These are phyloP conservation scores for Scolopax bukidnonensis DNA, from an alignment of 2,797 vertebrate species.

Conservation along the genomic window DNA sequence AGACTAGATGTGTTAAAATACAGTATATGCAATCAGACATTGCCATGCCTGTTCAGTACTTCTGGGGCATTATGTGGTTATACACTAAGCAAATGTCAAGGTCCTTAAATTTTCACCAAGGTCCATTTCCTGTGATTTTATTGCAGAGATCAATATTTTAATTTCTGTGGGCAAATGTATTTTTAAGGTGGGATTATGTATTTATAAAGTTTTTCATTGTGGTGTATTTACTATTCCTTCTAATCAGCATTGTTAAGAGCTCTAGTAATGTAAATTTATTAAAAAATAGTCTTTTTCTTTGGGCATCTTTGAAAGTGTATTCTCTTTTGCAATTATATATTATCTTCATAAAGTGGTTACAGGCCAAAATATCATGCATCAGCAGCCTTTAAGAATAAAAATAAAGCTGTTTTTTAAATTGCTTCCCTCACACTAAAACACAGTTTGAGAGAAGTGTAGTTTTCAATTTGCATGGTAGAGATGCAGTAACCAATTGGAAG, in stretches of 20 bases:
- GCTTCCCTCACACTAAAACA: background rate
- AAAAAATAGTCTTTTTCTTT: background rate
- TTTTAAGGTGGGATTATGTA: background rate
- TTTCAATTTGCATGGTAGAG: slow-evolving; percentile 30
- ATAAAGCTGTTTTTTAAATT: background rate
- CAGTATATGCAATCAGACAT: background rate
- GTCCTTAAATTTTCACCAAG: background rate
- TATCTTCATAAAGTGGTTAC: background rate
- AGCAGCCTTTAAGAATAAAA: background rate
- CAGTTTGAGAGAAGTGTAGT: background rate
- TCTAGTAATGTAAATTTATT: background rate
- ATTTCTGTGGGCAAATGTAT: background rate
- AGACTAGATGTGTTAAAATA: background rate
- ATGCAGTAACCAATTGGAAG: slow-evolving; percentile 34
- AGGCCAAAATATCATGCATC: background rate
- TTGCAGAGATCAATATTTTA: background rate
- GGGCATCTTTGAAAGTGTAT: background rate
- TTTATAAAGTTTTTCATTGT: background rate
- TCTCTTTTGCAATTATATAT: background rate
- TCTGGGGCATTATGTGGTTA: background rate
- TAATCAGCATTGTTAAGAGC: background rate
- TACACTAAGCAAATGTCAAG: background rate
- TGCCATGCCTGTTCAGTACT: background rate
- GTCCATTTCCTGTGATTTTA: background rate
- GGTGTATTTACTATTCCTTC: background rate